Conservation (phyloP, 1,140 invertebrate species). For the Streblospio benedicti region DNA sequence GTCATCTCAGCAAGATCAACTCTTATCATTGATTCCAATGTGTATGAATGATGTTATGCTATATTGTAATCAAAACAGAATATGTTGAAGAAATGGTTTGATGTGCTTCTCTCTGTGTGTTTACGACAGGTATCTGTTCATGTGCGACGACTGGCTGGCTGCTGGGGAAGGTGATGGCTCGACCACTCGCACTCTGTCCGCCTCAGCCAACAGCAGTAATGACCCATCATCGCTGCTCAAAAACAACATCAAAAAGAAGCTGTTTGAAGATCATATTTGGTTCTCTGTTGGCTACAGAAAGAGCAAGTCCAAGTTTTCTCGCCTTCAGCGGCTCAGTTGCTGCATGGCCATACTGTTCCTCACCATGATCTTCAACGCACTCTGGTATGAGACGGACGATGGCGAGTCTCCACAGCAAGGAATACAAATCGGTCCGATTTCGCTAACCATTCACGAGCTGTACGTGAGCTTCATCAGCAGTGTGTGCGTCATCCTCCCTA, state of each 20-base stretch:
- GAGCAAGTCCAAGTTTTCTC: conserved; percentile 30
- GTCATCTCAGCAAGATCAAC: too few relatives aligned
- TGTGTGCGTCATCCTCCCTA: background rate
- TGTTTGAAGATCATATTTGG: conserved; percentile 32
- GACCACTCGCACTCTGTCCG: conserved; percentile 17
- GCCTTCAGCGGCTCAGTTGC: conserved; percentile 35
- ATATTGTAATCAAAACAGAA: too few relatives aligned
- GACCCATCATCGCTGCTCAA: conserved; percentile 21
- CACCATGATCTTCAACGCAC: conserved; percentile 37
- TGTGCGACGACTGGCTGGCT: conserved; percentile 22
- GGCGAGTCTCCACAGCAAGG: background rate
- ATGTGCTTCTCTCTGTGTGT: too few relatives aligned
- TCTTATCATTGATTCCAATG: background rate
- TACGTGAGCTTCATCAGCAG: conserved; percentile 5
- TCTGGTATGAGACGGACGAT: conserved; percentile 35
- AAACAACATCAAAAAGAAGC: conserved; percentile 1
- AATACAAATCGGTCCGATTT: conserved; percentile 3
- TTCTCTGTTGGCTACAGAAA: conserved; percentile 29
- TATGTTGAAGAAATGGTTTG: background rate
- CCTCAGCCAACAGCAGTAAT: conserved; percentile 13
- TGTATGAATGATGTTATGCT: background rate
- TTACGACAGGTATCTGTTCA: conserved; percentile 18
- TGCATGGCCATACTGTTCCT: conserved; percentile 32
- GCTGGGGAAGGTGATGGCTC: conserved; percentile 13
- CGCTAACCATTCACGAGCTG: conserved; percentile 1